These are phyloP conservation scores for Eristalinus sepulchralis DNA, from an alignment of 2,888 invertebrate genomes.

Conservation along the genomic window DNA sequence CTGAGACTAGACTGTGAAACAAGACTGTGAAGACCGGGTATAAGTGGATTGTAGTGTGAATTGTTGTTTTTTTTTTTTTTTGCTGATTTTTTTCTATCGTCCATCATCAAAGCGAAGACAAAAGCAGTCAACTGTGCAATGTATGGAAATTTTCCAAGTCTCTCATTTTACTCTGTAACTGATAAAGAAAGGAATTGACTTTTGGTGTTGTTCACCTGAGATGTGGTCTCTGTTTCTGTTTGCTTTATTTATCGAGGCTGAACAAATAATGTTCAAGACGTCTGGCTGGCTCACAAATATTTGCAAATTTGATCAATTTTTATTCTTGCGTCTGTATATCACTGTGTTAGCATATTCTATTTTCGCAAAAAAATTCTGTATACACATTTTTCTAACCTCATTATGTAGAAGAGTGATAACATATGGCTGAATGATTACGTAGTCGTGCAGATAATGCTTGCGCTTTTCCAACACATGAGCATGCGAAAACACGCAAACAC, in stretches of 20 bases:
- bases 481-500: not conserved
- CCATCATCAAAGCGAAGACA: not conserved
- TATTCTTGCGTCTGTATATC: not conserved
- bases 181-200: not conserved
- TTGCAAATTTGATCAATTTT: not conserved
- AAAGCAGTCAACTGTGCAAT: not conserved
- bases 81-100: not conserved
- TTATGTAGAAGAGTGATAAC: not conserved
- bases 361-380: not conserved
- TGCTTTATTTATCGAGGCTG: constrained; percentile 1
- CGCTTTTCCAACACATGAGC: not conserved
- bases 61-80: not conserved
- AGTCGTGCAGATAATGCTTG: not conserved
- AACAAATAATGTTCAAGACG: not conserved
- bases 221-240: not conserved
- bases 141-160: not conserved
- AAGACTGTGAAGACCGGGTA: not conserved
- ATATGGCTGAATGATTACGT: not conserved
- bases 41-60: constrained; percentile 4
- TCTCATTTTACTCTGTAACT: not conserved
- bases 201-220: constrained; percentile 29
- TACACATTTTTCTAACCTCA: not conserved
- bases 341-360: not conserved
- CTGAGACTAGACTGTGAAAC: not conserved
- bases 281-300: not conserved